phyloP scores from a whole-genome alignment of 2,888 invertebrate species.

The Latrodectus hesperus region DNA sequence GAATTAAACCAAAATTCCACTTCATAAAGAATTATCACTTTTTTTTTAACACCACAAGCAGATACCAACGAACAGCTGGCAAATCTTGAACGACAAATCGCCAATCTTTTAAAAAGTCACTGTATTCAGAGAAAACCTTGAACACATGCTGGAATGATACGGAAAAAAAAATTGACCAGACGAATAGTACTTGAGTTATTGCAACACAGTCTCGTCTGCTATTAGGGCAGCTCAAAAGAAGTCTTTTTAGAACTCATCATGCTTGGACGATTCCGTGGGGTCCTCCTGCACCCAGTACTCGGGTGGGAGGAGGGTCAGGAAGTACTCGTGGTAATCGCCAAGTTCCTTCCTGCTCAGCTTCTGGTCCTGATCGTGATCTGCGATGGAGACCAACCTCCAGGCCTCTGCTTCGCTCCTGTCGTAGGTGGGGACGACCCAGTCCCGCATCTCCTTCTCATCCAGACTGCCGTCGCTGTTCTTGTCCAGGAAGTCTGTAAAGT shows the following conservation, averaged over 20 bases:
- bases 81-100: too few species aligned
- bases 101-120: too few species aligned
- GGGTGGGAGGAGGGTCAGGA: constrained; percentile 70
- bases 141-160: too few species aligned
- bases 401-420: constrained; percentile 78
- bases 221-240: background rate
- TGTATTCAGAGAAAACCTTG: too few species aligned
- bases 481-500: constrained; percentile 77
- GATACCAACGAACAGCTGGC: too few species aligned
- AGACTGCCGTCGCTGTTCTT: constrained; percentile 77
- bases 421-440: constrained; percentile 78
- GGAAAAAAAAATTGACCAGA: too few species aligned
- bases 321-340: constrained; percentile 69
- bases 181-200: too few species aligned
- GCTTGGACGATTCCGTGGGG: constrained; percentile 56
- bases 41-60: too few species aligned
- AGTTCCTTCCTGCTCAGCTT: constrained; percentile 70
- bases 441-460: constrained; percentile 76
- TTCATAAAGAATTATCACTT: too few species aligned
- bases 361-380: constrained; percentile 75
- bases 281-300: constrained; percentile 71
- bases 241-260: constrained; percentile 69
- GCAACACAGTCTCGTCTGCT: too few species aligned
- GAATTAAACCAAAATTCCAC: too few species aligned
- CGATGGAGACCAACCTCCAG: constrained; percentile 77